Evolutionary conservation across 2,113 vertebrate genomes (phyloP), one percentile per base, ranked within the genome.

Genomic region (Montifringilla adamsi): DNA sequence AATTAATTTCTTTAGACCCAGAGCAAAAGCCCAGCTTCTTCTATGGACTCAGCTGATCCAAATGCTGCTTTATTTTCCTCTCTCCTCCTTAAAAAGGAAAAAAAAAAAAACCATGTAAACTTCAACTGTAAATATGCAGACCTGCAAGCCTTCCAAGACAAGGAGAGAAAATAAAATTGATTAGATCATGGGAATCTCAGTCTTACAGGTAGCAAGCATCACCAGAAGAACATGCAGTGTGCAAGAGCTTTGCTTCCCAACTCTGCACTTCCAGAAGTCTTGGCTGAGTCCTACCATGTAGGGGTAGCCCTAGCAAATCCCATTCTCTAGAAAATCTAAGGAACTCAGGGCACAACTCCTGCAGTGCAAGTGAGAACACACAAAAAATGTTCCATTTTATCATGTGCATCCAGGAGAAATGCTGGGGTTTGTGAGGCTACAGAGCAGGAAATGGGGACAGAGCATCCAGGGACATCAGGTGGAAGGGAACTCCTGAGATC

Each of bases 101-200:
- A 37, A 20, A 28, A 11, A 31, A 28, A 11, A 31, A 41, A 2
- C 10, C 37, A 43, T 0, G 0, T 15, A 44, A 91, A 19, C 31
- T 66, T 37, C 43, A 88, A 55, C 23, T 46, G 28, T 27, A 79
- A 75, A 68, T 49, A 91, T 4, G n/a, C 4, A 53, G 41, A 84
- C 15, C 66, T 33, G 46, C n/a, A 92, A 77, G n/a, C 9, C 27
- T 80, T 84, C 52, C 52, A 62, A 13, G 17, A 63, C 15, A 74
- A 74, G 43, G 52, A 50, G 73, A 92, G 56, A 76, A 73, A 73
- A 52, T 27, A 30, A 58, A 46, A 39, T 13, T 30, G 17, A 84
- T 47, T 37, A 92, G 68, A 46, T 59, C 10, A 39, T 47, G 35
- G 66, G 30, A 90, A 69, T 59, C 56, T 90, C 15, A 11, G 41